A percentile compares a stretch with the other conserved stretches of the same genome.
phyloP scores from a whole-genome alignment of 2,797 vertebrate species.

The Melanotaenia boesemani region DNA sequence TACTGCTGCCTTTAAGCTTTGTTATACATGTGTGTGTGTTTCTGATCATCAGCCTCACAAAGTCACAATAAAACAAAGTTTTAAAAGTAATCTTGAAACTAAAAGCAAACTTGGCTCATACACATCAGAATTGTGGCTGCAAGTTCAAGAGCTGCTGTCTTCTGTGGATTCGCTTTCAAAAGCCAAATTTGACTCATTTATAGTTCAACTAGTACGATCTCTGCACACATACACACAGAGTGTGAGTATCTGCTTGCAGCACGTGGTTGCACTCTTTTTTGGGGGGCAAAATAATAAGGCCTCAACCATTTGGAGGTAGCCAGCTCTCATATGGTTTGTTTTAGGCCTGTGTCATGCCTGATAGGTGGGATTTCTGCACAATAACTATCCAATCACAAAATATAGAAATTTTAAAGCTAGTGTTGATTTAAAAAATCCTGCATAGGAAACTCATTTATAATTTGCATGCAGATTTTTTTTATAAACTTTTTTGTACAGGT shows the following conservation, averaged over 20 bases:
- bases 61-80: background rate
- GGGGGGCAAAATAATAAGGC: background rate
- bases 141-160: background rate
- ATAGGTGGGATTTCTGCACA: constrained; percentile 12
- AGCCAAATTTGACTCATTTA: constrained; percentile 9
- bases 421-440: background rate
- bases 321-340: constrained; percentile 8
- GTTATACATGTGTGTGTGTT: constrained; percentile 15
- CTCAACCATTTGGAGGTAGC: background rate
- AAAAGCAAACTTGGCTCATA: background rate
- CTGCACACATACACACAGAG: background rate
- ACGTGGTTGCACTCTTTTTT: constrained; percentile 15
- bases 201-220: background rate
- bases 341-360: background rate
- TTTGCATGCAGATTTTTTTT: background rate
- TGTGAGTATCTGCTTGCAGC: constrained; percentile 10
- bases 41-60: background rate
- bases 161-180: constrained; percentile 5
- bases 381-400: background rate
- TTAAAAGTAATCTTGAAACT: background rate
- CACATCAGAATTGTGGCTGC: background rate
- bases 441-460: background rate
- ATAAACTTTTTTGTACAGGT: too few relatives aligned
- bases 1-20: constrained; percentile 18
- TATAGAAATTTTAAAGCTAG: background rate